Conservation (phyloP, 2,888 invertebrate species). For the Sclerodermus sp. region DNA sequence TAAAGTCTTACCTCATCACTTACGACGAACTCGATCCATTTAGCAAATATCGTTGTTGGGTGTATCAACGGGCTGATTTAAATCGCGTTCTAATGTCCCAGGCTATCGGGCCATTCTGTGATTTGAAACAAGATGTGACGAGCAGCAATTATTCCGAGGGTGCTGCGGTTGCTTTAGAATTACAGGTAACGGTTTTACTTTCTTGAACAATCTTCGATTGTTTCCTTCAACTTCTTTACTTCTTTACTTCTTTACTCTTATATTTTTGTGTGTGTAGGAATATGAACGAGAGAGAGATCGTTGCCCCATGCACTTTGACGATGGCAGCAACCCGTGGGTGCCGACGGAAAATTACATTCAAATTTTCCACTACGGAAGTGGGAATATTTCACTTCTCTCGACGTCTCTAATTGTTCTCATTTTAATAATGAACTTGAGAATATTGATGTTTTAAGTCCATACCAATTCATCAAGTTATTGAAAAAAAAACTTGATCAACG, state of each 20-base stretch:
- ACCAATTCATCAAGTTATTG: too few species aligned
- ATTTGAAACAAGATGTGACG: constrained; percentile 84
- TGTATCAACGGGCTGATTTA: constrained; percentile 92
- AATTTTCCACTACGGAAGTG: constrained; percentile 67
- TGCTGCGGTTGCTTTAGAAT: constrained; percentile 87
- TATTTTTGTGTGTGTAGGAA: constrained; percentile 35
- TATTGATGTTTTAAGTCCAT: too few species aligned
- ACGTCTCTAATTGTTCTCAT: not conserved
- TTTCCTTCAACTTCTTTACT: constrained; percentile 5
- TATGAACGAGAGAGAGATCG: constrained; percentile 73
- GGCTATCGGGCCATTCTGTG: constrained; percentile 90
- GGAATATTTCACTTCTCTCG: not conserved
- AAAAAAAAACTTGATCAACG: too few species aligned
- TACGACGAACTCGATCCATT: constrained; percentile 95
- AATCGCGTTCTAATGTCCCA: constrained; percentile 83
- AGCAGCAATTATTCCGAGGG: constrained; percentile 89
- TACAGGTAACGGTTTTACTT: constrained; percentile 68
- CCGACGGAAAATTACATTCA: constrained; percentile 72
- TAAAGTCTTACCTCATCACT: constrained; percentile 93
- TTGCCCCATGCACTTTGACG: constrained; percentile 97
- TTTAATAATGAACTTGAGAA: not conserved
- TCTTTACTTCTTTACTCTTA: not conserved
- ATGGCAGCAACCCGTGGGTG: constrained; percentile 85
- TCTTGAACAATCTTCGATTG: too few species aligned
- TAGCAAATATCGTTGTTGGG: constrained; percentile 96